These are phyloP conservation scores for Steinernema khuongi DNA, from an alignment of 1,140 invertebrate species.

Conservation along the genomic window DNA sequence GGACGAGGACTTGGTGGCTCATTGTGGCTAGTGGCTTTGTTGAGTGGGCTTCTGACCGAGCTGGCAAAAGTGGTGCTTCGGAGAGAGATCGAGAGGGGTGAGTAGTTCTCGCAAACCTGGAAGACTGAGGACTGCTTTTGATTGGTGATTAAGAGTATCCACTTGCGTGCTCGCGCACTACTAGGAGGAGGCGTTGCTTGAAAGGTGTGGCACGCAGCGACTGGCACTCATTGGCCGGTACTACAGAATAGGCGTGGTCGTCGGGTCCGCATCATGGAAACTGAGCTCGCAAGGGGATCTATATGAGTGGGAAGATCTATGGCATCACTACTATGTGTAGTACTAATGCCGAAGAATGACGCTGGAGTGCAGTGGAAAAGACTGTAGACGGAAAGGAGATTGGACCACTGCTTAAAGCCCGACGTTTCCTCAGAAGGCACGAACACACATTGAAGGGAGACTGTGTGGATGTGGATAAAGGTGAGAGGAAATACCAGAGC, in stretches of 20 bases:
- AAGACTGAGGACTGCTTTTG: background rate
- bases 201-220: conserved; percentile 4
- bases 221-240: background rate
- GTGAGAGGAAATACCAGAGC: no score
- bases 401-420: no score
- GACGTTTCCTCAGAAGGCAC: no score
- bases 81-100: background rate
- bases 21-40: no score
- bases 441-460: no score
- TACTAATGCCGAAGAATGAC: no score
- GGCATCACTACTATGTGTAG: no score
- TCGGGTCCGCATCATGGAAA: background rate
- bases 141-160: conserved; percentile 4
- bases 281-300: background rate
- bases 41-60: no score
- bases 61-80: background rate
- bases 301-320: background rate
- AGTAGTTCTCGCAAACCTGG: background rate
- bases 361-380: no score
- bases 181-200: background rate
- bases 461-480: no score
- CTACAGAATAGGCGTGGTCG: background rate
- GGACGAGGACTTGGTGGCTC: background rate
- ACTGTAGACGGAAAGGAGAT: no score
- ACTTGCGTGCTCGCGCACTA: conserved; percentile 3